Base-by-base conservation (phyloP, 2,113 vertebrate genomes). In the Psettodes erumei region DNA sequence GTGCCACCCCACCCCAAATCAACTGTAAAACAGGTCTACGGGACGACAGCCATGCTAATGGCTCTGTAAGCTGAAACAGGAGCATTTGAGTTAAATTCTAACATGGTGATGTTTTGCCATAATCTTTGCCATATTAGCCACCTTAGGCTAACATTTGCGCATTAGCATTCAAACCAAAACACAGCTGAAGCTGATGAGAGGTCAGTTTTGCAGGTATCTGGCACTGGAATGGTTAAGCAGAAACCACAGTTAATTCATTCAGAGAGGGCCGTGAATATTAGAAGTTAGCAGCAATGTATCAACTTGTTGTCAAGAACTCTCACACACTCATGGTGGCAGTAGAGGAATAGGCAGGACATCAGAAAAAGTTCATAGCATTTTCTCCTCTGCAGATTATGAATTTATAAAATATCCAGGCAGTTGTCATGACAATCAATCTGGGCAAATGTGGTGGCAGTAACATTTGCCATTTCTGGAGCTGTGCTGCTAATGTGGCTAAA, bases 401-500 rank as follows among this genome's bases (percentile, higher is more conserved):
- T 35, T 13, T 13, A n/a, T 25, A 21, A 2, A 43, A 19, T 19
- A 16, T 27, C 12, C 1, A n/a, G 21, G 25, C 7, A 27, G 47
- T 21, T 60, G 42, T 35, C 64, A 42, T 67, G 43, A 48, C 33
- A 10, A 51, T 74, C 6, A 48, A 25, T 27, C 32, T 51, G 8
- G 16, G 58, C 13, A n/a, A 42, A 33, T 28, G 45, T n/a, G 37
- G 18, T 32, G 28, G 32, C 53, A n/a, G n/a, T n/a, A n/a, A n/a
- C n/a, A n/a, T n/a, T n/a, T n/a, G n/a, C n/a, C n/a, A n/a, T n/a
- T n/a, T n/a, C 18, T 55, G 53, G 12, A 55, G 8, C 32, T 21
- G n/a, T 32, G 18, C 30, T 30, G 23, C 43, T 15, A 23, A 21
- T 1, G 1, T 12, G n/a, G 25, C 60, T 40, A 48, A 43, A 64